These are phyloP conservation scores for Apotomis capreana DNA, from an alignment of 2,888 invertebrate genomes.

Conservation along the genomic window DNA sequence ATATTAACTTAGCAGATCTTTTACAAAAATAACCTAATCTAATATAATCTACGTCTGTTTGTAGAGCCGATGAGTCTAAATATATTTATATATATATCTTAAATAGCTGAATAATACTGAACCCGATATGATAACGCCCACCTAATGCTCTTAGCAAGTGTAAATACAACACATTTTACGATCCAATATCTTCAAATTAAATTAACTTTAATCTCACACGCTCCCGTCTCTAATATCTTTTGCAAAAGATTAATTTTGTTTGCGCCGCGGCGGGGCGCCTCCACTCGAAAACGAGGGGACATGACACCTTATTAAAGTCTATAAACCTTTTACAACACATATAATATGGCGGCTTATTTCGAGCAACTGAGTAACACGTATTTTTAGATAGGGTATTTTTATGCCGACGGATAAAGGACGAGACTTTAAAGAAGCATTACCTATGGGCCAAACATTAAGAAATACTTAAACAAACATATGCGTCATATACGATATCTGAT, in stretches of 20 bases:
- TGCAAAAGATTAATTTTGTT: constrained; percentile 28
- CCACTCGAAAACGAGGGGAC: constrained; percentile 1
- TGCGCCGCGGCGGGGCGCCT: constrained; percentile 26
- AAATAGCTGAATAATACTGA: neutral
- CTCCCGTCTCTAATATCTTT: constrained; percentile 21
- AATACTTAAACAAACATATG: too few relatives aligned
- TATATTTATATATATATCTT: too few relatives aligned
- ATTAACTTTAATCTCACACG: constrained; percentile 25
- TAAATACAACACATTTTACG: neutral
- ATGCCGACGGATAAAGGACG: too few relatives aligned
- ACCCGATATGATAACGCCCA: neutral
- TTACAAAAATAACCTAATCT: too few relatives aligned
- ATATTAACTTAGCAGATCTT: too few relatives aligned
- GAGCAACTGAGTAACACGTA: neutral
- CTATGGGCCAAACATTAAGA: too few relatives aligned
- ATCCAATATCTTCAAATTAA: constrained; percentile 25
- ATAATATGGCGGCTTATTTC: neutral
- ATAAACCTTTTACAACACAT: constrained; percentile 18
- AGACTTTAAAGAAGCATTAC: too few relatives aligned
- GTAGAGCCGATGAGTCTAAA: too few relatives aligned
- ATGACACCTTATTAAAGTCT: constrained; percentile 24
- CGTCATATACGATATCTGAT: too few relatives aligned
- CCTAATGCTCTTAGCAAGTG: neutral
- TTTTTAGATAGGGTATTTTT: too few relatives aligned
- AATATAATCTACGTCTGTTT: too few relatives aligned